These are phyloP conservation scores for Chaenogobius annularis DNA, from an alignment of 2,113 vertebrate species.

Conservation along the genomic window DNA sequence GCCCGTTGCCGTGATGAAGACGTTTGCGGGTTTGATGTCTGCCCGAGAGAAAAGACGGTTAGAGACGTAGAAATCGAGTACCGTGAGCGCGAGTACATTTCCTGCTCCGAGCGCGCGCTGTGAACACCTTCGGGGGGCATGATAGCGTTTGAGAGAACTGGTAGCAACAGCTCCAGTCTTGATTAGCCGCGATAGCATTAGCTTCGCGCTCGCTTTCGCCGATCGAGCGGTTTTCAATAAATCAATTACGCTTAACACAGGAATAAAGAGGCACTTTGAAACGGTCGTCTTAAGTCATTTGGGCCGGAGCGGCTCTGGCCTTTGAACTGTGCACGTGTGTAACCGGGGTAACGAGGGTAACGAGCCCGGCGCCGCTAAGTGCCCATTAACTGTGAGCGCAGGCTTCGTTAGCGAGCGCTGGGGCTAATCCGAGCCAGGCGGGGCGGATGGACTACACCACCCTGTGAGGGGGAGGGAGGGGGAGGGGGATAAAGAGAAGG, in stretches of 20 bases:
- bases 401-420: constrained; percentile 64
- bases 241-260: constrained; percentile 21
- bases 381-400: constrained; percentile 60
- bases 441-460: constrained; percentile 58
- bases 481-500: not conserved
- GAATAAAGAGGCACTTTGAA: constrained; percentile 13
- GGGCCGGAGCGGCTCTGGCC: constrained; percentile 36
- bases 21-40: constrained; percentile 98
- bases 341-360: constrained; percentile 15
- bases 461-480: constrained; percentile 22
- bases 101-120: too few relatives aligned
- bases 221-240: not conserved
- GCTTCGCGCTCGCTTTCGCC: not conserved
- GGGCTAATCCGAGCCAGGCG: constrained; percentile 62
- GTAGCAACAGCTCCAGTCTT: not conserved
- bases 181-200: not conserved
- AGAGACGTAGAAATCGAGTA: not conserved
- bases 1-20: constrained; percentile 97
- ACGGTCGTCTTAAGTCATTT: constrained; percentile 33
- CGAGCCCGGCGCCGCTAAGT: constrained; percentile 49
- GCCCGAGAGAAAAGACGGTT: constrained; percentile 10
- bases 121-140: too few relatives aligned
- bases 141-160: too few relatives aligned
- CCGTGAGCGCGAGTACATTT: too few relatives aligned
- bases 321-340: constrained; percentile 63